phyloP scores from a whole-genome alignment of 2,113 vertebrate species.

The Aegithalos caudatus region DNA sequence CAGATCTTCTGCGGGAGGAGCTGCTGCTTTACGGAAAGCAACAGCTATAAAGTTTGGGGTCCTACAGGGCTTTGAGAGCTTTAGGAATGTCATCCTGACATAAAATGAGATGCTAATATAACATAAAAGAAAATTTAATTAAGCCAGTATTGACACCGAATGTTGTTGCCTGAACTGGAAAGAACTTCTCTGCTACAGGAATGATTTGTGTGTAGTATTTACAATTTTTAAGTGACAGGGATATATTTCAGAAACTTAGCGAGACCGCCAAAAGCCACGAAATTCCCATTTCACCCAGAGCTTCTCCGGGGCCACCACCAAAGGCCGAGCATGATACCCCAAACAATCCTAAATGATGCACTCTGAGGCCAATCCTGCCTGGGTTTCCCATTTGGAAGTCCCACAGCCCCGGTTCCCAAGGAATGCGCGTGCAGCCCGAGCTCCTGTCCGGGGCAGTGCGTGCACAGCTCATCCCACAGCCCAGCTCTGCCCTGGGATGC shows the following conservation, averaged over 20 bases:
- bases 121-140: slow-evolving; percentile 47
- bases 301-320: neutral
- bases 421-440: rapidly evolving
- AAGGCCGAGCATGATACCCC: rapidly evolving
- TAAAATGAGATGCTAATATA: slow-evolving; percentile 46
- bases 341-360: neutral
- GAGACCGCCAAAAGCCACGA: slow-evolving; percentile 13
- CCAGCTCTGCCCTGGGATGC: neutral
- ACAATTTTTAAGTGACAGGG: neutral
- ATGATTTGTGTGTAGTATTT: neutral
- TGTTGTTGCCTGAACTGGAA: neutral
- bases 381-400: neutral
- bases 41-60: slow-evolving; percentile 62
- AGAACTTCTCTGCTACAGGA: neutral
- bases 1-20: slow-evolving; percentile 33
- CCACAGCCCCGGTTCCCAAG: neutral
- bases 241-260: neutral
- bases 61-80: slow-evolving; percentile 35
- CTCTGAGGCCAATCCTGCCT: neutral
- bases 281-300: neutral
- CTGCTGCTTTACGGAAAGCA: slow-evolving; percentile 32
- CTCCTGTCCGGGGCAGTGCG: rapidly evolving
- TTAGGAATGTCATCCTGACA: slow-evolving; percentile 10
- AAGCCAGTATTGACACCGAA: neutral
- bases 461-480: neutral